phyloP scores from a whole-genome alignment of 2,113 vertebrate species.

The Brachypodius melanocephalos region DNA sequence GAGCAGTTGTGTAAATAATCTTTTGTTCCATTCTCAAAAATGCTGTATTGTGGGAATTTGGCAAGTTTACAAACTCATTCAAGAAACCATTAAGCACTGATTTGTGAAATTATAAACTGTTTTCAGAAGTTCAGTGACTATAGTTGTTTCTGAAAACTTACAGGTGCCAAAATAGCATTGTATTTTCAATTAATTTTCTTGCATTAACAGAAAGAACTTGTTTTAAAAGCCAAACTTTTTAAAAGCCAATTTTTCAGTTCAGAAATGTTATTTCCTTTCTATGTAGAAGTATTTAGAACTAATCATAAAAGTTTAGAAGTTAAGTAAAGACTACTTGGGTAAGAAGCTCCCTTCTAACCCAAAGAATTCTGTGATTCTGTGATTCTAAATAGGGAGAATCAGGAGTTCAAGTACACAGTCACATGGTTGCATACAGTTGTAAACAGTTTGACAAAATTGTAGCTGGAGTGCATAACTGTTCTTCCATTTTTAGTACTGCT shows the following conservation, averaged over 20 bases:
- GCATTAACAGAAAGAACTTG: background rate
- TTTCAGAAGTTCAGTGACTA: background rate
- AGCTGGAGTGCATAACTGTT: background rate
- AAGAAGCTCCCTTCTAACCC: background rate
- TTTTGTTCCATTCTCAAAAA: background rate
- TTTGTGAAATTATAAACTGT: background rate
- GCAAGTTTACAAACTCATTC: background rate
- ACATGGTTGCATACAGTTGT: background rate
- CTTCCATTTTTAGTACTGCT: background rate
- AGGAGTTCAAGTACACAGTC: background rate
- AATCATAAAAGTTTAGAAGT: background rate
- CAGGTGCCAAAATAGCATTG: background rate
- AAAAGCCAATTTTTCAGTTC: background rate
- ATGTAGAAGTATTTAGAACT: background rate
- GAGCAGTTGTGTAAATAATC: background rate
- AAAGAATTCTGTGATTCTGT: background rate
- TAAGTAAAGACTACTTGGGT: background rate
- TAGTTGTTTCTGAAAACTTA: background rate
- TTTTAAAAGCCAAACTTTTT: background rate
- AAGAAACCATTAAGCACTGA: background rate
- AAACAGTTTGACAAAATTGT: background rate
- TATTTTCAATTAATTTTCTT: background rate
- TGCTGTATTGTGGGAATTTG: background rate
- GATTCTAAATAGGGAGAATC: background rate
- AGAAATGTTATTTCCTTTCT: background rate